Percentiles rank a stretch among this genome's conserved stretches.
Evolutionary conservation across 1,140 invertebrate species (phyloP).

Genomic region (Acromyrmex charruanus): DNA sequence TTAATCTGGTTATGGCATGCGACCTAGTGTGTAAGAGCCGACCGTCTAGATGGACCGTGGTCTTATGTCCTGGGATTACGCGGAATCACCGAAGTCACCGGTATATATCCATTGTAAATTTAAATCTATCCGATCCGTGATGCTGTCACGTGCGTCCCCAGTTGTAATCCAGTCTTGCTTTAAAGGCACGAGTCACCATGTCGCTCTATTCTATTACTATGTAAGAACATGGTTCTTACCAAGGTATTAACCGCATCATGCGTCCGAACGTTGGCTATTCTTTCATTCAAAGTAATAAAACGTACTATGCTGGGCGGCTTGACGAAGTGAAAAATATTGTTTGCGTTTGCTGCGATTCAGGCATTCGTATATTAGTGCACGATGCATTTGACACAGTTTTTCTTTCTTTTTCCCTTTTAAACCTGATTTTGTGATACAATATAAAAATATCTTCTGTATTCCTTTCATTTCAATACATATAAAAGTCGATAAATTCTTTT

Average conservation of each 20-base stretch:
- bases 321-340: neutral
- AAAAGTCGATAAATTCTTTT: too few relatives aligned
- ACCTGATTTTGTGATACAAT: neutral
- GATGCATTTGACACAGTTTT: neutral
- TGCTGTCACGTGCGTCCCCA: slow-evolving; percentile 69
- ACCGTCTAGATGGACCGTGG: slow-evolving; percentile 68
- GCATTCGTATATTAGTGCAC: neutral
- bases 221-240: slow-evolving; percentile 30
- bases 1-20: slow-evolving; percentile 78
- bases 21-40: slow-evolving; percentile 70
- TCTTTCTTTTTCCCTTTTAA: neutral
- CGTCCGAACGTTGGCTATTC: neutral
- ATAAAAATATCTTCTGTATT: neutral
- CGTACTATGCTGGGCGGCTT: neutral
- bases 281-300: slow-evolving; percentile 12
- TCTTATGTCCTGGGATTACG: slow-evolving; percentile 68
- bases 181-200: slow-evolving; percentile 15
- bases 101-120: slow-evolving; percentile 75
- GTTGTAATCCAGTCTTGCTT: slow-evolving; percentile 21
- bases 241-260: slow-evolving; percentile 4
- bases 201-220: slow-evolving; percentile 36
- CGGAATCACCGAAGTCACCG: slow-evolving; percentile 71
- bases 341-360: neutral
- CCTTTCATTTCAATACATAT: too few relatives aligned
- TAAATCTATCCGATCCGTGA: slow-evolving; percentile 73